A percentile compares a stretch with the other conserved stretches of the same genome.
phyloP scores from a whole-genome alignment of 2,888 invertebrate species.

The Eurytoma adleriae region DNA sequence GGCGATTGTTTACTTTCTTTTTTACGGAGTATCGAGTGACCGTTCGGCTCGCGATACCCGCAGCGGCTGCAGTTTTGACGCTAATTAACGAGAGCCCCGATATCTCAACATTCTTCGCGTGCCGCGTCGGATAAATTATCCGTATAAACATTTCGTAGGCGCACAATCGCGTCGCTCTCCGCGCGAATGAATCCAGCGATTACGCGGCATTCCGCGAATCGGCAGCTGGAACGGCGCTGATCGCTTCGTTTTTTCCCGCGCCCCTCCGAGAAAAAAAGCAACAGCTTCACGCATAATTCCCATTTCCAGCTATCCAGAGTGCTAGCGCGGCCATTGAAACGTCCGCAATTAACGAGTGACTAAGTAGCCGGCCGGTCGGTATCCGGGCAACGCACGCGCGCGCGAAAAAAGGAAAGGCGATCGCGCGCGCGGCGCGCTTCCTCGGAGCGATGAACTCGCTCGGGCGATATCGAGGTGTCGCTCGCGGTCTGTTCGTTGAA shows the following conservation, averaged over 20 bases:
- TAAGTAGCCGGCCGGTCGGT: background rate
- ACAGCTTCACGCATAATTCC: background rate
- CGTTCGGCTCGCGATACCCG: too few relatives aligned
- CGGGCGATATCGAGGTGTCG: background rate
- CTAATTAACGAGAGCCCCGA: too few relatives aligned
- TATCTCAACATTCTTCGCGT: too few relatives aligned
- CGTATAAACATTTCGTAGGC: too few relatives aligned
- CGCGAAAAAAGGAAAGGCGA: background rate
- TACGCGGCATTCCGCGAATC: slow-evolving; percentile 14
- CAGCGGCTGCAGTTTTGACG: too few relatives aligned
- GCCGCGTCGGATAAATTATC: too few relatives aligned
- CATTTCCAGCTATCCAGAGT: background rate
- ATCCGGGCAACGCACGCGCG: background rate
- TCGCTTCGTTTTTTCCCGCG: slow-evolving; percentile 1
- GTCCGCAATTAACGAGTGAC: slow-evolving; percentile 31
- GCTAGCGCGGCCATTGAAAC: background rate
- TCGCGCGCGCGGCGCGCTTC: slow-evolving; percentile 31
- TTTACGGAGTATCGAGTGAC: too few relatives aligned
- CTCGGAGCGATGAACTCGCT: slow-evolving; percentile 50
- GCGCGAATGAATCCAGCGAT: background rate
- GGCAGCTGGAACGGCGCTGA: background rate
- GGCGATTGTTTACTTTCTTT: too few relatives aligned
- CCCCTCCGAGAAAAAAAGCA: background rate
- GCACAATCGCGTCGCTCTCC: background rate
- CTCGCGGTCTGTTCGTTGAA: background rate